phyloP scores from a whole-genome alignment of 2,113 vertebrate genomes.

The Oxygymnocypris stewartii region DNA sequence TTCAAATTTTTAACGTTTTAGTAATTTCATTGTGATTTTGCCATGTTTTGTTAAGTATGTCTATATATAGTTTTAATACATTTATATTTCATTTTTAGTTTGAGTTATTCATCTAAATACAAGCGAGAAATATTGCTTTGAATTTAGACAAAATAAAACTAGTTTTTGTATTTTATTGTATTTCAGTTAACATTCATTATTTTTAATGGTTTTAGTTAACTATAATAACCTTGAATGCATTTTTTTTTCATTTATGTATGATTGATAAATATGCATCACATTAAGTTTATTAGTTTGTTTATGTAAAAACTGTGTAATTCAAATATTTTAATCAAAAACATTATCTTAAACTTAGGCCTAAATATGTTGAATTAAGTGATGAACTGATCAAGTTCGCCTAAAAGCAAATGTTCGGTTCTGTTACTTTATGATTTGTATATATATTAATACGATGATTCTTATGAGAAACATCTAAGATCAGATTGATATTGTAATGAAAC shows the following conservation, averaged over 20 bases:
- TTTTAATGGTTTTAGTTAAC: too few relatives aligned
- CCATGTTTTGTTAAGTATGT: too few relatives aligned
- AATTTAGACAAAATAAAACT: too few relatives aligned
- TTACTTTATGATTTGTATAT: not conserved
- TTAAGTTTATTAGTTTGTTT: not conserved
- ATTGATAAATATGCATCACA: not conserved
- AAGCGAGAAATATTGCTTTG: not conserved
- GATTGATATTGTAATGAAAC: conserved; percentile 1
- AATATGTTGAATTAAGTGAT: too few relatives aligned
- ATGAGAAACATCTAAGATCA: not conserved
- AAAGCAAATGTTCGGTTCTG: not conserved
- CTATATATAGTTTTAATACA: not conserved
- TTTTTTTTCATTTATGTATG: not conserved
- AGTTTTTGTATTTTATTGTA: too few relatives aligned
- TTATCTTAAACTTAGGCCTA: too few relatives aligned
- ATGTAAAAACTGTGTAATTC: not conserved
- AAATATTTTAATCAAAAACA: too few relatives aligned
- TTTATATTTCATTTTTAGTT: not conserved
- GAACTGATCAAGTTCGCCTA: too few relatives aligned
- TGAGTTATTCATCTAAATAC: not conserved
- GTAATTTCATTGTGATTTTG: too few relatives aligned
- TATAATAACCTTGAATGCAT: not conserved
- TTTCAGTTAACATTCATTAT: not conserved
- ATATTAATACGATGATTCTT: not conserved
- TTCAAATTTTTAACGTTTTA: too few relatives aligned